Conservation (phyloP, 2,797 vertebrate species). For the Falco peregrinus region DNA sequence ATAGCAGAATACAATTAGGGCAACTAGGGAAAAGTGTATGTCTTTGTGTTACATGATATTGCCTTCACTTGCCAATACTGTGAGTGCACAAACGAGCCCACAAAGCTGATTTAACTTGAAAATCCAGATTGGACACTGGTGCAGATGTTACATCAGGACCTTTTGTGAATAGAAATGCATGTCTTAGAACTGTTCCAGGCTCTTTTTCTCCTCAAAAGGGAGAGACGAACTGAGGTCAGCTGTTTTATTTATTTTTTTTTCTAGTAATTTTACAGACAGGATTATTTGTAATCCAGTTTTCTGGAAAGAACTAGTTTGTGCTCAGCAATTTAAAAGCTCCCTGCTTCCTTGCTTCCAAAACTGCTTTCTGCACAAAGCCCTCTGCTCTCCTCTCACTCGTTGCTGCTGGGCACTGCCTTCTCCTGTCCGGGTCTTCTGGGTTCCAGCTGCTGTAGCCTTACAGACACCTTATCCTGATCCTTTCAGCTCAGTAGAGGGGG, state of each 20-base stretch:
- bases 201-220: slow-evolving; percentile 20
- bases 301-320: slow-evolving; percentile 5
- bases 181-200: neutral
- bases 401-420: neutral
- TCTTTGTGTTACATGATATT: neutral
- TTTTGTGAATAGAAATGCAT: slow-evolving; percentile 21
- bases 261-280: slow-evolving; percentile 46
- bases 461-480: neutral
- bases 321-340: slow-evolving; percentile 30
- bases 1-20: slow-evolving; percentile 28
- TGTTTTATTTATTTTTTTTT: slow-evolving; percentile 6
- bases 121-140: slow-evolving; percentile 3
- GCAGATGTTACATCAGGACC: neutral
- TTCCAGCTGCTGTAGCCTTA: neutral
- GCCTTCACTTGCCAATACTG: neutral
- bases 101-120: slow-evolving; percentile 23
- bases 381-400: neutral
- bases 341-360: neutral
- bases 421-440: neutral
- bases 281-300: slow-evolving; percentile 64
- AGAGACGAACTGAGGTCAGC: slow-evolving; percentile 13
- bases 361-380: neutral
- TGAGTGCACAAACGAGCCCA: neutral
- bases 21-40: slow-evolving; percentile 4
- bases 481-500: neutral